Evolutionary conservation across 2,113 vertebrate genomes (phyloP).

Genomic region (Chascanopsetta lugubris): DNA sequence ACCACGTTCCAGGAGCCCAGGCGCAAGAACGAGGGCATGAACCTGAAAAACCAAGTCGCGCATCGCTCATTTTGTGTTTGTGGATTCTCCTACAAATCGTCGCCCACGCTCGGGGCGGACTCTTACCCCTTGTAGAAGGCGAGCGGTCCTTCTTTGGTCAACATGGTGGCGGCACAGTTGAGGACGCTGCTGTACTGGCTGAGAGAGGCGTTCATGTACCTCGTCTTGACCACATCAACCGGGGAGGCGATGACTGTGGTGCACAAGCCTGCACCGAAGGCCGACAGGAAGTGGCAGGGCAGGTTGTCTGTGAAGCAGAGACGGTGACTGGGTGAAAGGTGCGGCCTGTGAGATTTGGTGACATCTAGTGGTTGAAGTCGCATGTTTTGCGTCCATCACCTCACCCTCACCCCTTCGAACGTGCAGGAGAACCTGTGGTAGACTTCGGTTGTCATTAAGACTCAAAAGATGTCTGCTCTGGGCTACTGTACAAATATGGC

Average conservation of each 20-base stretch:
- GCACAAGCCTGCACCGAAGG: constrained; percentile 90
- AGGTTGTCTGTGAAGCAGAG: constrained; percentile 81
- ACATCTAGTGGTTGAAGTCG: too few relatives aligned
- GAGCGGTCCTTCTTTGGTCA: constrained; percentile 83
- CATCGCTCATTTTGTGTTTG: neutral
- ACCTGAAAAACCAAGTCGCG: constrained; percentile 66
- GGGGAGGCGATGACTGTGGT: constrained; percentile 90
- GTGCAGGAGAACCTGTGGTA: too few relatives aligned
- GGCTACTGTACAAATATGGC: too few relatives aligned
- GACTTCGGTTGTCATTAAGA: too few relatives aligned
- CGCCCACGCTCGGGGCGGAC: neutral
- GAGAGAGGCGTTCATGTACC: constrained; percentile 89
- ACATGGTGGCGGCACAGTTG: constrained; percentile 84
- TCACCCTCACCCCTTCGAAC: too few relatives aligned
- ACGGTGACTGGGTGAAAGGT: neutral
- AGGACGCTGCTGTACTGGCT: constrained; percentile 83
- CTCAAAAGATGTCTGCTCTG: too few relatives aligned
- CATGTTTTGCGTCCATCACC: too few relatives aligned
- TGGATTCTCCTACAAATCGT: neutral
- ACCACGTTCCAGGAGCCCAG: constrained; percentile 89
- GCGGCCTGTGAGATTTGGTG: too few relatives aligned
- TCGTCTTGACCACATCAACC: constrained; percentile 91
- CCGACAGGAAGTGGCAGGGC: constrained; percentile 89
- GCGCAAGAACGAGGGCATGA: constrained; percentile 86
- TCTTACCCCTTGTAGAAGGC: constrained; percentile 89